These are phyloP conservation scores for Clivina fossor DNA, from an alignment of 2,888 invertebrate genomes.

Conservation along the genomic window DNA sequence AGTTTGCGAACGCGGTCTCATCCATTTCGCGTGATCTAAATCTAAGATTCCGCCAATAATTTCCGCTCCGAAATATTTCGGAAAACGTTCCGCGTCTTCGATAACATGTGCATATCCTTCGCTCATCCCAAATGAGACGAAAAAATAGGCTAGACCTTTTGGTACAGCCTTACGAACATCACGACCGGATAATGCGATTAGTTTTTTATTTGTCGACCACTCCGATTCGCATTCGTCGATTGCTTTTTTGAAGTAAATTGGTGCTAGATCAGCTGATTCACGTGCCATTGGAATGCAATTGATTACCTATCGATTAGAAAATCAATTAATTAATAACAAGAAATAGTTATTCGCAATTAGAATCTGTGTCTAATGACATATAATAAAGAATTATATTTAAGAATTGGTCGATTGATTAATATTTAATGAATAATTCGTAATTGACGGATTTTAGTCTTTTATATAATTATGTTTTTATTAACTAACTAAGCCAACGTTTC, in stretches of 20 bases:
- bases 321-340: too few relatives aligned
- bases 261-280: constrained; percentile 83
- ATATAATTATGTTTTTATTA: too few relatives aligned
- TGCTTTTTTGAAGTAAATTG: constrained; percentile 98
- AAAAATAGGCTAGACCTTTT: constrained; percentile 92
- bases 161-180: constrained; percentile 82
- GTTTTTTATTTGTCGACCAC: constrained; percentile 94
- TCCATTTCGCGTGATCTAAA: constrained; percentile 81
- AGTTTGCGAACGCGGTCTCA: constrained; percentile 74
- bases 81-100: constrained; percentile 87
- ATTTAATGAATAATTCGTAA: too few relatives aligned
- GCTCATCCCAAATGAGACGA: constrained; percentile 88
- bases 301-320: too few relatives aligned
- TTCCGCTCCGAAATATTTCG: constrained; percentile 90
- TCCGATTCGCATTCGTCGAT: constrained; percentile 92
- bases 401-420: too few relatives aligned
- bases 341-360: too few relatives aligned
- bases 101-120: constrained; percentile 96
- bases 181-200: constrained; percentile 70
- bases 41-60: constrained; percentile 94
- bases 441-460: too few relatives aligned
- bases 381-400: too few relatives aligned
- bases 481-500: too few relatives aligned
- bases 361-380: too few relatives aligned
- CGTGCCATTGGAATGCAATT: constrained; percentile 87